Percentiles rank a stretch among this genome's conserved stretches.
Conservation (phyloP, 2,797 vertebrate genomes). For the Microctenopoma steveboyesi region DNA sequence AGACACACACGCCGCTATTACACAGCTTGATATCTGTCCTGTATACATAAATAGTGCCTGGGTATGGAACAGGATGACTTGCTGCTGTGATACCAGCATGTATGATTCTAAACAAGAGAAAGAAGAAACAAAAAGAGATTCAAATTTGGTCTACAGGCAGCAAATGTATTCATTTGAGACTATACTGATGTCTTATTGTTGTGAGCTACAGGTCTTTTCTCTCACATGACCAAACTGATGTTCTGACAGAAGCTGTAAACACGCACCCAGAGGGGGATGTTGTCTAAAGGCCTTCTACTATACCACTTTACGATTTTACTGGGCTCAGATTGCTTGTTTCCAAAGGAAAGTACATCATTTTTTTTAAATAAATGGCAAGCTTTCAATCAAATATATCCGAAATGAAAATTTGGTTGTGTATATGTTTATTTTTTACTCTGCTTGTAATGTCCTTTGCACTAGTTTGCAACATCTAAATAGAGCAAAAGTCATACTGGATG, state of each 20-base stretch:
- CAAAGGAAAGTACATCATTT: background rate
- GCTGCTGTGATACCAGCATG: slow-evolving; percentile 28
- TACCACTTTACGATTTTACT: background rate
- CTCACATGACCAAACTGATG: slow-evolving; percentile 32
- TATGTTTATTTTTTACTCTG: background rate
- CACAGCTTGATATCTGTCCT: slow-evolving; percentile 56
- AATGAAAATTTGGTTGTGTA: background rate
- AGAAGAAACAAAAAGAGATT: slow-evolving; percentile 9
- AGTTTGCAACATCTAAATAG: background rate
- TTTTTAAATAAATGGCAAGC: background rate
- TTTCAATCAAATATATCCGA: background rate
- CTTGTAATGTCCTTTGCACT: background rate
- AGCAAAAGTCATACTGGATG: background rate
- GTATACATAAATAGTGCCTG: slow-evolving; percentile 47
- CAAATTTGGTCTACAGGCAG: slow-evolving; percentile 25
- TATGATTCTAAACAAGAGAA: slow-evolving; percentile 26
- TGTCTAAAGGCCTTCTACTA: background rate
- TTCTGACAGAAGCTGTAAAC: slow-evolving; percentile 27
- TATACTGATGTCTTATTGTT: slow-evolving; percentile 18
- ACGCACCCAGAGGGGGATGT: slow-evolving; percentile 5
- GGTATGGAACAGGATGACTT: slow-evolving; percentile 16
- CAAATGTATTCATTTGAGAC: slow-evolving; percentile 36
- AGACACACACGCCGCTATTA: slow-evolving; percentile 34
- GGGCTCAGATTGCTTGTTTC: background rate
- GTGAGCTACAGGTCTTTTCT: slow-evolving; percentile 40